Evolutionary conservation across 2,113 vertebrate species (phyloP), one percentile per base, ranked within the genome.

Genomic region (Sphyrna mokarran): DNA sequence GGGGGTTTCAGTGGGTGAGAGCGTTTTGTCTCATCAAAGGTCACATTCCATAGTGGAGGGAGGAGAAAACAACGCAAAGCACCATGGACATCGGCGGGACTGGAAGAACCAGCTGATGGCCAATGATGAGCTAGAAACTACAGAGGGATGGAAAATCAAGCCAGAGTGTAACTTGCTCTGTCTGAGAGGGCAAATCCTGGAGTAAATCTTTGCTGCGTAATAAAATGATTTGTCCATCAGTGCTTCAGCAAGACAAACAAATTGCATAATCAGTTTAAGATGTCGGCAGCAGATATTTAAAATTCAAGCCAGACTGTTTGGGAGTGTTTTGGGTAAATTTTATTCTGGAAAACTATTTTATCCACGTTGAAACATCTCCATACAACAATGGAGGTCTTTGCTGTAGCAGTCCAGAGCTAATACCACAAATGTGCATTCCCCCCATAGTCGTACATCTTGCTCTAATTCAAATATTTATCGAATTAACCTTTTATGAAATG

Each of bases 401-500:
- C 26, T 61, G 0, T 29, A 5, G 54, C 29, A 90, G 33, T 90
- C 26, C 4, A 16, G 58, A 90, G n/a, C 33, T n/a, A 66, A 37
- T 37, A 37, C 11, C 61, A 66, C 1, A 18, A 10, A 2, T 33
- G 6, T 63, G n/a, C 58, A 37, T 33, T 63, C 20, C n/a, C 58
- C 63, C n/a, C 89, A 37, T n/a, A 93, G 33, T n/a, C 66, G 7
- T 37, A 90, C 14, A 16, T 61, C 87, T 90, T 63, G 13, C 87
- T 90, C 87, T 90, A 61, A 93, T 66, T 93, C 89, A 93, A 66
- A 66, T 61, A 93, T 93, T 66, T n/a, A 93, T 93, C 89, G 18
- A 68, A 93, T 93, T 93, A 93, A 93, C 89, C 89, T 93, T 33
- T 93, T 89, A 89, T 9, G 10, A 93, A 93, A 93, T 93, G 61